These are phyloP conservation scores for Halocynthia aurantium DNA, from an alignment of 23 tunicate genomes.

Conservation along the genomic window DNA sequence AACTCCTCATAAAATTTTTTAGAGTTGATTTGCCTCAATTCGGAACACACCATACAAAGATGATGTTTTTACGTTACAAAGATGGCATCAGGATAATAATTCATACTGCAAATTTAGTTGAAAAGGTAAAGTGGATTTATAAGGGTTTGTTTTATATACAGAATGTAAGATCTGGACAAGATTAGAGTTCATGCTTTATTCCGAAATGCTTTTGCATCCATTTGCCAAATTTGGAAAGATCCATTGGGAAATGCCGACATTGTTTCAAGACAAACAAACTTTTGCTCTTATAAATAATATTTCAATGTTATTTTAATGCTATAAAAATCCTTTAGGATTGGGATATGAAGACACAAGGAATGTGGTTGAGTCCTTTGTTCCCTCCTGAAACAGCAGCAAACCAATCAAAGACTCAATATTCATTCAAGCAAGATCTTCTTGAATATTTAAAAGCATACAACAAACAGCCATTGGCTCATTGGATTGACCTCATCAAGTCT, in stretches of 20 bases:
- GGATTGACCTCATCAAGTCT: constrained; percentile 52
- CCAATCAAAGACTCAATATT: background rate
- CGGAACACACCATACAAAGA: constrained; percentile 95
- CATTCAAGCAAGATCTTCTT: constrained; percentile 47
- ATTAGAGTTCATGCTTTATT: no score
- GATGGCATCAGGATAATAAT: constrained; percentile 65
- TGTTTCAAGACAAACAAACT: no score
- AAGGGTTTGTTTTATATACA: no score
- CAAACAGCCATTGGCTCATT: constrained; percentile 26
- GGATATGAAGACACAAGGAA: constrained; percentile 75
- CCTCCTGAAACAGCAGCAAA: background rate
- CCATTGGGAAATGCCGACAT: no score
- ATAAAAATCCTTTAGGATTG: constrained; percentile 27
- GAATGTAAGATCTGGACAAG: no score
- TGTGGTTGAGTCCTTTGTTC: constrained; percentile 83
- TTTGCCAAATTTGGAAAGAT: no score
- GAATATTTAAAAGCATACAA: constrained; percentile 49
- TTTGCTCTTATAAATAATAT: no score
- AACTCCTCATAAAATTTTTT: background rate
- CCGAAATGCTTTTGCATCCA: no score
- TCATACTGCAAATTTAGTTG: constrained; percentile 66
- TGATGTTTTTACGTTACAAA: constrained; percentile 72
- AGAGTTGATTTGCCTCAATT: constrained; percentile 77
- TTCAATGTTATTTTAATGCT: no score
- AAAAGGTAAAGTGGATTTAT: background rate